Evolutionary conservation across 2,113 vertebrate species (phyloP), one percentile per base, ranked within the genome.

Genomic region (Antennarius striatus): DNA sequence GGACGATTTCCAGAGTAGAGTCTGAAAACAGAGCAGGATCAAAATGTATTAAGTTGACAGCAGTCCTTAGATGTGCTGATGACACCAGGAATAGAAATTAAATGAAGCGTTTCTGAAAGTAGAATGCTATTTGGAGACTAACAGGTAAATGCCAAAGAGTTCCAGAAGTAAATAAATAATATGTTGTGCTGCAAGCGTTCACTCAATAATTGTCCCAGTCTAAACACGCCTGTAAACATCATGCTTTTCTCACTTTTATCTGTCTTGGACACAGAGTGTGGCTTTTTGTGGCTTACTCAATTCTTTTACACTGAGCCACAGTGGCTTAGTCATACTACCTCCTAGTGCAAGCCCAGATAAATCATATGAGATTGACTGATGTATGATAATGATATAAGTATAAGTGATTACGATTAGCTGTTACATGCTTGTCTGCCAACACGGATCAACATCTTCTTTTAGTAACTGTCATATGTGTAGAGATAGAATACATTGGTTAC

Each of bases 11-110:
- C 16, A 10, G 73, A 64, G 40, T 63, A 57, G 36, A 81, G 56
- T 54, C 54, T 64, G 58, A 77, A 73, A 77, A 72, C 75, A 76
- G 47, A 75, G 59, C 60, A 51, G 63, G 72, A 77, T 86, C 66
- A 79, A 68, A 65, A 59, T n/a, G 16, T 12, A 40, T 17, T 73
- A 43, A 4, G 22, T 15, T n/a, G 58, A 69, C 32, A 68, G 16
- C 39, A 67, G 43, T 54, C 28, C 29, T 58, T 13, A 56, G 57
- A 67, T 49, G 62, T 60, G 56, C 16, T 36, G 52, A 66, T 51
- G 65, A 36, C 30, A 63, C 46, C 15, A 63, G 15, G 36, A 11
- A 67, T 28, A 14, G 15, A 60, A 57, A 50, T 4, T 32, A 63
- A 77, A 62, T 30, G 0, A 42, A 63, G n/a, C 40, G 11, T 36